Conservation (phyloP, 2,797 vertebrate genomes). For the Micropoecilia bifurca region DNA sequence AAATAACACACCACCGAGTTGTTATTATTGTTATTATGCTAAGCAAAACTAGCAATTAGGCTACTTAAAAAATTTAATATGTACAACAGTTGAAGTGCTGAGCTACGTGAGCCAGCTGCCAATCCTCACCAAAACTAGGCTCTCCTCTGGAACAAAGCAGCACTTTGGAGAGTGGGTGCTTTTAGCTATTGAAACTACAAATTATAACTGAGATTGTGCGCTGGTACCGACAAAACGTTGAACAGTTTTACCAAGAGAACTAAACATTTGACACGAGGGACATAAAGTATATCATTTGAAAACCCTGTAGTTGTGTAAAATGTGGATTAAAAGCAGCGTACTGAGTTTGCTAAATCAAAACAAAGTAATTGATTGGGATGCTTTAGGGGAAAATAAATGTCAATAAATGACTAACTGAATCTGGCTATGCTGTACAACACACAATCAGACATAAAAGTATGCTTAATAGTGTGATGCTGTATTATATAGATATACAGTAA, state of each 20-base stretch:
- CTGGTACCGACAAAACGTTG: not conserved
- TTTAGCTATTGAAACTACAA: not conserved
- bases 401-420: not conserved
- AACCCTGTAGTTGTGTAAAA: not conserved
- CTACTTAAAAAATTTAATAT: not conserved
- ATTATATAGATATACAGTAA: too few species aligned
- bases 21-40: not conserved
- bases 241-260: not conserved
- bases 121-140: not conserved
- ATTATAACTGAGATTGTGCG: too few species aligned
- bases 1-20: too few species aligned
- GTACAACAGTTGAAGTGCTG: not conserved
- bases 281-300: not conserved
- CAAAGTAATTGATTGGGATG: not conserved
- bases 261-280: not conserved
- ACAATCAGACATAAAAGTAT: not conserved
- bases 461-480: not conserved
- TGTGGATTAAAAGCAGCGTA: not conserved
- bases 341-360: not conserved
- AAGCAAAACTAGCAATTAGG: not conserved
- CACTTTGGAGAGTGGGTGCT: not conserved
- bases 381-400: not conserved
- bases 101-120: not conserved
- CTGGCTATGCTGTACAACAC: not conserved
- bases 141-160: not conserved